Evolutionary conservation across 2,113 vertebrate genomes (phyloP), one percentile per base, ranked within the genome.

Genomic region (Podocnemis expansa): DNA sequence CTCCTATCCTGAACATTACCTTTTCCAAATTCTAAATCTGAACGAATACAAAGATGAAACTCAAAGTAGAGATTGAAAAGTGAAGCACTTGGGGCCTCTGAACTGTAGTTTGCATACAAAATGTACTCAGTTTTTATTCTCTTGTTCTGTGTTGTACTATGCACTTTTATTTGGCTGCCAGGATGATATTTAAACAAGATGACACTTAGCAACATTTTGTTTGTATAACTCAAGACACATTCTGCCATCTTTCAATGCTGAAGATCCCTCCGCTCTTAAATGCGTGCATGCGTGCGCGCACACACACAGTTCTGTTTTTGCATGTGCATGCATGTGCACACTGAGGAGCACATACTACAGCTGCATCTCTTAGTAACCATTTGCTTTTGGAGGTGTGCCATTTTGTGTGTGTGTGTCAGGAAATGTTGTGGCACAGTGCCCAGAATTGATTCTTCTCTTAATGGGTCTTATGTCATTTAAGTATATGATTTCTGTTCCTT

Each of bases 191-290:
- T 88, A 94, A 96, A 56, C 70, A 92, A 93, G 58, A 70, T 58
- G 75, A 94, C 96, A 89, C 96, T 89, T 87, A 87, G 93, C 90
- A 96, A 84, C 92, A 24, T 84, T 96, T 96, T 95, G 85, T 97
- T 97, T 93, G 90, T 94, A 83, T 49, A 90, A 83, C 78, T 38
- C 84, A 91, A 96, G 91, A 80, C 21, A 45, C 88, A 86, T 88
- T 94, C 91, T 88, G 19, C 56, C 31, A 78, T 47, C 67, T 93
- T 45, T 73, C 85, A 95, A 51, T 85, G 34, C 93, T 80, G 85
- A 93, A 45, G 38, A 52, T 54, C 84, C 92, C 85, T 96, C 34
- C 80, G 86, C 89, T 91, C 94, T 92, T 91, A 78, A 93, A 93
- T n/a, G n/a, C n/a, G n/a, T n/a, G n/a, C n/a, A n/a, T n/a, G n/a